Evolutionary conservation across 1,140 invertebrate species (phyloP).

Genomic region (Atta cephalotes): DNA sequence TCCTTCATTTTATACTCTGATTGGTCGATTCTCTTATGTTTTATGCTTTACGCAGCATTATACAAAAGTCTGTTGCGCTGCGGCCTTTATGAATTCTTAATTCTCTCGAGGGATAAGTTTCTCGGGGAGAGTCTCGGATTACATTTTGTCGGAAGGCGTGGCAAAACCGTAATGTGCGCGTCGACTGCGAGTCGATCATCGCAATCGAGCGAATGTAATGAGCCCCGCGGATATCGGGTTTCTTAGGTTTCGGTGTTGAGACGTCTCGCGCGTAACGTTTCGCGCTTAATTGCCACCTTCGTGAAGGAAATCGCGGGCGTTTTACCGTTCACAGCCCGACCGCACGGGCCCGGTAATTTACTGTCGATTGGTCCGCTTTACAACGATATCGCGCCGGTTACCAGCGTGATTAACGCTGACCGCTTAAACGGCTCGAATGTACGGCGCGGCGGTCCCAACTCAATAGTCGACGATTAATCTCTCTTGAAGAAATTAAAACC

Average conservation of each 20-base stretch:
- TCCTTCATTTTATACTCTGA: too few species aligned
- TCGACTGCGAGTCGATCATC: constrained; percentile 29
- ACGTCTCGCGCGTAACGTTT: not conserved
- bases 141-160: constrained; percentile 25
- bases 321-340: constrained; percentile 55
- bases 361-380: constrained; percentile 53
- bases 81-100: constrained; percentile 34
- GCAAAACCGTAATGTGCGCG: not conserved
- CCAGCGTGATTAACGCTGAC: constrained; percentile 66
- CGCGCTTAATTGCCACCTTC: constrained; percentile 46
- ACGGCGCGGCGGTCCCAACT: constrained; percentile 18
- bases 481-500: constrained; percentile 49
- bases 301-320: constrained; percentile 48
- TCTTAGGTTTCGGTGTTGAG: constrained; percentile 52
- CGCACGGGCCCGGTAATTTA: constrained; percentile 58
- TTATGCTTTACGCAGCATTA: too few species aligned
- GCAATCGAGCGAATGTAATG: constrained; percentile 47
- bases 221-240: constrained; percentile 51
- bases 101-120: constrained; percentile 24
- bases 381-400: constrained; percentile 56
- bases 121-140: constrained; percentile 61
- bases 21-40: too few species aligned
- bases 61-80: too few species aligned
- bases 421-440: constrained; percentile 42
- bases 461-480: constrained; percentile 67